Evolutionary conservation across 2,797 vertebrate genomes (phyloP).

Genomic region (Urocyon cinereoargenteus): DNA sequence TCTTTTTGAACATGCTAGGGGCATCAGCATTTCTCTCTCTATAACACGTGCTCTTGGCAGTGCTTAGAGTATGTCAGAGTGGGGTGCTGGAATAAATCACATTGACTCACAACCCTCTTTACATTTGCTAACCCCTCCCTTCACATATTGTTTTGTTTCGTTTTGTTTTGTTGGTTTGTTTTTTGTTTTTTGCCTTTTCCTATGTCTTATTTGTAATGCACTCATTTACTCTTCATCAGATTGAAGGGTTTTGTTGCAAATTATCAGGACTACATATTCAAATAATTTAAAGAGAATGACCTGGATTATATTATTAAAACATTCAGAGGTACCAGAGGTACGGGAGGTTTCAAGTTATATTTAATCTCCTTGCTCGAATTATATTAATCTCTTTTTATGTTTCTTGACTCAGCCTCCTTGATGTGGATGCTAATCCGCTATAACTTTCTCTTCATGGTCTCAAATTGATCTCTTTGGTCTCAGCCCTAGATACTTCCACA

Average conservation of each 20-base stretch:
- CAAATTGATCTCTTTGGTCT: not conserved
- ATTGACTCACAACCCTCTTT: not conserved
- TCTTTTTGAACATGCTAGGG: not conserved
- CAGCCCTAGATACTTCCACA: not conserved
- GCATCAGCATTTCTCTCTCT: not conserved
- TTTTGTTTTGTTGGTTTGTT: too few relatives aligned
- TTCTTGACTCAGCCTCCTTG: not conserved
- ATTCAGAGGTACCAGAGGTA: not conserved
- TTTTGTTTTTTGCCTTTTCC: not conserved
- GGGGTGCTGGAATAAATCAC: not conserved
- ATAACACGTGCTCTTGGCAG: not conserved
- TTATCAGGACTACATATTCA: not conserved
- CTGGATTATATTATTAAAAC: not conserved
- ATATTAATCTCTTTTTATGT: not conserved
- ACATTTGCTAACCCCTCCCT: not conserved
- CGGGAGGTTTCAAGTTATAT: not conserved
- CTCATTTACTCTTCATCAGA: not conserved
- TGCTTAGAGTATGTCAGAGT: not conserved
- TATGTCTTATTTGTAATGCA: not conserved
- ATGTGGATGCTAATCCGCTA: not conserved
- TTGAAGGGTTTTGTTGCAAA: not conserved
- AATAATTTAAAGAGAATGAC: not conserved
- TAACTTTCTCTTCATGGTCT: not conserved
- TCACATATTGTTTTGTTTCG: not conserved
- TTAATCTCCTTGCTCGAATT: not conserved